Conservation (phyloP, 1,140 invertebrate genomes). For the Dendroctonus ponderosae region DNA sequence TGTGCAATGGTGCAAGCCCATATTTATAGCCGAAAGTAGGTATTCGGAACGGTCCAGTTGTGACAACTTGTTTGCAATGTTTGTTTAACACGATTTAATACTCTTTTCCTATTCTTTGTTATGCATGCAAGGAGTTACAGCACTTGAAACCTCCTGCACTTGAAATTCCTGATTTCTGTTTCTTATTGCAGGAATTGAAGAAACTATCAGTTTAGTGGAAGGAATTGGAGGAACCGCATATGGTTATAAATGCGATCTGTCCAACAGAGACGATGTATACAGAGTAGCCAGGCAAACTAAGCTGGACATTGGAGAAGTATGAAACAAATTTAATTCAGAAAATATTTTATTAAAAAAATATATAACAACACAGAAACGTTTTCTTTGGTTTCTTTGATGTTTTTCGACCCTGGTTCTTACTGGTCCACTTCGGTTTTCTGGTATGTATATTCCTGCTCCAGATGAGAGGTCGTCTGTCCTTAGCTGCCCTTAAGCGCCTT, state of each 20-base stretch:
- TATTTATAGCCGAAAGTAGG: constrained; percentile 6
- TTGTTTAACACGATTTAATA: not conserved
- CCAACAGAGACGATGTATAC: constrained; percentile 79
- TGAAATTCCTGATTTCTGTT: not conserved
- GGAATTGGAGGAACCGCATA: constrained; percentile 68
- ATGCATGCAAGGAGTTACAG: not conserved
- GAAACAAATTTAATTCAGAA: not conserved
- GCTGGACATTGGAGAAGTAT: constrained; percentile 69
- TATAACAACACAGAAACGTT: too few relatives aligned
- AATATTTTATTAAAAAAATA: not conserved
- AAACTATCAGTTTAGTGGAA: constrained; percentile 71
- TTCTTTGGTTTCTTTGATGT: too few relatives aligned
- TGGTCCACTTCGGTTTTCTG: too few relatives aligned
- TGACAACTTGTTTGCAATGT: not conserved
- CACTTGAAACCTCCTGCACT: too few relatives aligned
- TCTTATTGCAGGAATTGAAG: constrained; percentile 67
- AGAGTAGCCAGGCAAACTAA: constrained; percentile 75
- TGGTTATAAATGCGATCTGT: constrained; percentile 78
- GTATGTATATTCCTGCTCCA: too few relatives aligned
- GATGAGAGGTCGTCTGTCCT: too few relatives aligned
- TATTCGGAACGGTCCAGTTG: constrained; percentile 6
- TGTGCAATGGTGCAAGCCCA: constrained; percentile 15
- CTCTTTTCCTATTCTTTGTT: not conserved
- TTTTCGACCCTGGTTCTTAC: too few relatives aligned
- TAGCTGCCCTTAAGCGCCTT: too few relatives aligned